A percentile compares a stretch with the other conserved stretches of the same genome.
phyloP scores from a whole-genome alignment of 53 echinoderm and acorn worm species.

The Stichopus horrens region DNA sequence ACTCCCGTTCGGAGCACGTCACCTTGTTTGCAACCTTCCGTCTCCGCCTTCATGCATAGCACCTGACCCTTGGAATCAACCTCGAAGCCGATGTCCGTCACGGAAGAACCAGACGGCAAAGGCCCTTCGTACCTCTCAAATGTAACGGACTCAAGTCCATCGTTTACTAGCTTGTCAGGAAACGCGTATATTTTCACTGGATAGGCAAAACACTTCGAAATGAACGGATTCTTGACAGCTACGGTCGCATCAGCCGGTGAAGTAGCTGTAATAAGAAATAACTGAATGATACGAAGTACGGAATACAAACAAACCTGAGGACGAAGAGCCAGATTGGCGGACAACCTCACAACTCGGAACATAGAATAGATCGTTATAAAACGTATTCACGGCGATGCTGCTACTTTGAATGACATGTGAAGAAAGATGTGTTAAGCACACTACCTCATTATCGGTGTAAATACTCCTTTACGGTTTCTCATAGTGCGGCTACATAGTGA shows the following conservation, averaged over 20 bases:
- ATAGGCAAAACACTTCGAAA: constrained; percentile 21
- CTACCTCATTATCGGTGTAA: too few relatives aligned
- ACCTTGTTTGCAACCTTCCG: neutral
- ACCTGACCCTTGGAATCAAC: neutral
- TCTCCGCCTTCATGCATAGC: neutral
- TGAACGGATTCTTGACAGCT: constrained; percentile 9
- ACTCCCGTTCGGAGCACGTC: neutral
- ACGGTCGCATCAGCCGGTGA: constrained; percentile 5
- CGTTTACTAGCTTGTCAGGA: neutral
- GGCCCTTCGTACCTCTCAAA: constrained; percentile 3
- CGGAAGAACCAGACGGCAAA: neutral
- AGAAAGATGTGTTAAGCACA: too few relatives aligned
- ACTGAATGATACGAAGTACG: too few relatives aligned
- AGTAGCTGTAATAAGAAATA: too few relatives aligned
- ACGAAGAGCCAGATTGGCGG: too few relatives aligned
- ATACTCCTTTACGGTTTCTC: too few relatives aligned
- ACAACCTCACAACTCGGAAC: too few relatives aligned
- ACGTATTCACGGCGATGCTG: too few relatives aligned
- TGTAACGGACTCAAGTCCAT: neutral
- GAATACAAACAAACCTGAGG: too few relatives aligned
- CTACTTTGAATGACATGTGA: too few relatives aligned
- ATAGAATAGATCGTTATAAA: too few relatives aligned
- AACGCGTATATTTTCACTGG: constrained; percentile 30
- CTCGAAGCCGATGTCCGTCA: constrained; percentile 2
- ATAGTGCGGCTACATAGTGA: too few relatives aligned